Evolutionary conservation across 2,113 vertebrate species (phyloP), one percentile per base, ranked within the genome.

Genomic region (Hemiscyllium ocellatum): DNA sequence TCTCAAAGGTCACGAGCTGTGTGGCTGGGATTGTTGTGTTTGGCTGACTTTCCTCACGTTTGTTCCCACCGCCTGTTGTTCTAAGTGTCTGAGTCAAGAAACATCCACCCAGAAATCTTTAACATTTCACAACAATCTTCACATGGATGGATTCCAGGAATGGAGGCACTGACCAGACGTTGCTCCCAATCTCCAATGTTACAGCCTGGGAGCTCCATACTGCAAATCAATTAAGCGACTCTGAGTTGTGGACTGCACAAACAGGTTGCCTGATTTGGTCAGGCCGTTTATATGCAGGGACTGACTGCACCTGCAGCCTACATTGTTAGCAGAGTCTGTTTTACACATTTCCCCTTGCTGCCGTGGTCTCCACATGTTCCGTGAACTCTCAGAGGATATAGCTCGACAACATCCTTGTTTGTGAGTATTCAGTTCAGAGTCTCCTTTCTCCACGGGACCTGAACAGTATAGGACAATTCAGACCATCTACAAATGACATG

Each of bases 321-420:
- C 29, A 56, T 90, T 90, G 52, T 90, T 90, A 90, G 15, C 87
- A 61, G 52, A 26, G 50, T 33, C 52, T 90, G 87, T 90, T 90
- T 90, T 90, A 61, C 87, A 90, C 87, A 90, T 90, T 90, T 90
- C 87, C 87, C 26, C 52, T 90, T 52, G 1, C 50, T 90, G 29
- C 87, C 61, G 12, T n/a, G 24, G 61, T 90, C 87, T 90, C 87
- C 87, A 61, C 33, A 56, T 90, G 87, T 90, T 56, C 52, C 1
- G 26, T 90, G 52, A 61, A 61, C 87, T n/a, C 87, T 90, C 52
- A 61, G 26, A 90, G 86, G 86, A 61, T 26, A 29, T 52, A 10
- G 52, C 52, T 15, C 26, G 4, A 29, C 24, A 33, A 61, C 52
- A 89, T 1, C 26, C 50, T 10, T 26, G 86, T 56, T 10, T 87